Conservation (phyloP, 1,140 invertebrate species). For the Dufourea novaeangliae region DNA sequence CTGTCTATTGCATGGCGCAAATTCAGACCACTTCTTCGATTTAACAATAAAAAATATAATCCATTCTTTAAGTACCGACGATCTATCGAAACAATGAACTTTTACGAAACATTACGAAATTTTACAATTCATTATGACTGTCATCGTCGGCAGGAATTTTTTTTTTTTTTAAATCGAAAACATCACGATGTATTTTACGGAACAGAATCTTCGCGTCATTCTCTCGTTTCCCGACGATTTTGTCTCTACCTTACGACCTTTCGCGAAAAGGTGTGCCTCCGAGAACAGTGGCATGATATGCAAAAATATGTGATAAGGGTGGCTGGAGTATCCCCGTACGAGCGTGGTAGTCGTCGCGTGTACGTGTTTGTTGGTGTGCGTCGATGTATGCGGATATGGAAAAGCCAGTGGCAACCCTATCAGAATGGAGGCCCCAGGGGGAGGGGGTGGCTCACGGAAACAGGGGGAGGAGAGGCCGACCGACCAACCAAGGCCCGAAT, state of each 20-base stretch:
- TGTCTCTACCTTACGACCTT: constrained; percentile 53
- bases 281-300: constrained; percentile 72
- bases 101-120: too few relatives aligned
- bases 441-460: constrained; percentile 44
- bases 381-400: constrained; percentile 63
- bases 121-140: too few relatives aligned
- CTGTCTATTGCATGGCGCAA: too few relatives aligned
- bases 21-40: too few relatives aligned
- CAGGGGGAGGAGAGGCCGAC: constrained; percentile 53
- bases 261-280: constrained; percentile 59
- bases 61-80: too few relatives aligned
- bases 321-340: constrained; percentile 57
- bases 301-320: constrained; percentile 75
- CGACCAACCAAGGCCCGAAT: constrained; percentile 63
- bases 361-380: constrained; percentile 33
- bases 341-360: constrained; percentile 41
- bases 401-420: constrained; percentile 72
- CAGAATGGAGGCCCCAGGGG: constrained; percentile 64
- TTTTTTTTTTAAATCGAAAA: constrained; percentile 7
- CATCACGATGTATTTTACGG: not conserved
- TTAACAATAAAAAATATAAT: too few relatives aligned
- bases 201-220: constrained; percentile 45
- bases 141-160: not conserved
- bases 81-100: too few relatives aligned
- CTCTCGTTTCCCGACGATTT: constrained; percentile 54